Evolutionary conservation across 2,797 vertebrate genomes (phyloP), one percentile per base, ranked within the genome.

Genomic region (Acanthurus lineatus): DNA sequence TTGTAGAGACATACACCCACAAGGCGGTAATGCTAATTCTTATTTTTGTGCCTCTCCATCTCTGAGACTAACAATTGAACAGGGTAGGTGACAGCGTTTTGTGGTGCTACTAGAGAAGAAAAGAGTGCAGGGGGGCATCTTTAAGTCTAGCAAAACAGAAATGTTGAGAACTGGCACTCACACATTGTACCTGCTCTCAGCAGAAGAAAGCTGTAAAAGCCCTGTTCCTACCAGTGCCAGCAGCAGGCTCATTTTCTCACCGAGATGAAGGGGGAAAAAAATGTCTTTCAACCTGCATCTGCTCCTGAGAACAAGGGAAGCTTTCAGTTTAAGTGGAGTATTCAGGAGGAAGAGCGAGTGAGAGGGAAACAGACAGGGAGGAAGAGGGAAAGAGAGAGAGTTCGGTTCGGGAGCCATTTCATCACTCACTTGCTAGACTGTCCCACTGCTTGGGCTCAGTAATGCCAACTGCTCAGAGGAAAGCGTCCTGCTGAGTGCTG

Each of bases 401-500:
- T 44, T 73, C 65, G 73, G 79, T 88, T 88, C 77, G 44, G 86
- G 81, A 89, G 86, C 76, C 67, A 84, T 94, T 93, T 90, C 87
- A 84, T 91, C 89, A 76, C 71, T 88, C 82, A 83, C 81, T 86
- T 56, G 83, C 79, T 85, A 86, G 86, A 90, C 86, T 83, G 84
- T 89, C 91, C 91, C 86, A 86, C 82, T 85, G 84, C 87, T 90
- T 45, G 5, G 54, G 73, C 83, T 78, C 86, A 65, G 63, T 28
- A 48, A 76, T 60, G 83, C 91, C 91, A 92, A 89, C 89, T 77
- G 89, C 88, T 92, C 56, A 2, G 76, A 88, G 92, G 86, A 91
- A 90, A 89, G 89, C 69, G 3, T 78, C 91, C 85, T 60, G 90
- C 92, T 73, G 83, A 84, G 87, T 60, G 61, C 83, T 70, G 81